Conservation (phyloP, 2,888 invertebrate genomes). For the Cataglyphis rosenhaueri region DNA sequence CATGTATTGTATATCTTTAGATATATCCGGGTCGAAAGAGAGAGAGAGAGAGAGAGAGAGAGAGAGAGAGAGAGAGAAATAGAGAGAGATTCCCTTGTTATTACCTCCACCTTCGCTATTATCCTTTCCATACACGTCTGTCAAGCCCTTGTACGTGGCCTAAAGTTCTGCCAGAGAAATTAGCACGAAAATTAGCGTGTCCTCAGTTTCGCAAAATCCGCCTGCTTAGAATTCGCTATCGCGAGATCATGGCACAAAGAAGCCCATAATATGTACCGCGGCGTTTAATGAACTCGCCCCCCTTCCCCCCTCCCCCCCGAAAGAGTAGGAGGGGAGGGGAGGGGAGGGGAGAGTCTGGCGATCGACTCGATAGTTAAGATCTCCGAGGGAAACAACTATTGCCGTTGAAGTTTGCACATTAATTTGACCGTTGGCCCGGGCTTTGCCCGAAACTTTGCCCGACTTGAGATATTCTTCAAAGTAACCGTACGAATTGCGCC, state of each 20-base stretch:
- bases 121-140: slow-evolving; percentile 54
- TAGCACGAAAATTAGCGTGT: slow-evolving; percentile 45
- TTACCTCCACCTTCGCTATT: slow-evolving; percentile 7
- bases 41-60: background rate
- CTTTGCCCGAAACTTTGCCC: slow-evolving; percentile 65
- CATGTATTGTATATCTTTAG: slow-evolving; percentile 23
- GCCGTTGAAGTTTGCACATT: slow-evolving; percentile 77
- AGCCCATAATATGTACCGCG: slow-evolving; percentile 55
- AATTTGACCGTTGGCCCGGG: slow-evolving; percentile 73
- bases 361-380: slow-evolving; percentile 75
- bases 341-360: slow-evolving; percentile 62
- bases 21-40: slow-evolving; percentile 3
- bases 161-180: slow-evolving; percentile 42
- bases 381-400: slow-evolving; percentile 75
- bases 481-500: slow-evolving; percentile 74
- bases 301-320: slow-evolving; percentile 55
- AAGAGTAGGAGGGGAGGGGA: slow-evolving; percentile 20
- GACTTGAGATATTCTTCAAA: slow-evolving; percentile 73
- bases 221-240: slow-evolving; percentile 21
- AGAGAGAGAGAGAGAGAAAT: background rate
- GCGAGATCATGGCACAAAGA: slow-evolving; percentile 59
- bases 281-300: slow-evolving; percentile 71
- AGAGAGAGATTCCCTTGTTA: background rate
- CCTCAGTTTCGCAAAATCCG: slow-evolving; percentile 39
- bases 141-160: slow-evolving; percentile 28